A percentile compares a stretch with the other conserved stretches of the same genome.
Evolutionary conservation across 2,797 vertebrate genomes (phyloP).

Genomic region (Smutsia gigantea): DNA sequence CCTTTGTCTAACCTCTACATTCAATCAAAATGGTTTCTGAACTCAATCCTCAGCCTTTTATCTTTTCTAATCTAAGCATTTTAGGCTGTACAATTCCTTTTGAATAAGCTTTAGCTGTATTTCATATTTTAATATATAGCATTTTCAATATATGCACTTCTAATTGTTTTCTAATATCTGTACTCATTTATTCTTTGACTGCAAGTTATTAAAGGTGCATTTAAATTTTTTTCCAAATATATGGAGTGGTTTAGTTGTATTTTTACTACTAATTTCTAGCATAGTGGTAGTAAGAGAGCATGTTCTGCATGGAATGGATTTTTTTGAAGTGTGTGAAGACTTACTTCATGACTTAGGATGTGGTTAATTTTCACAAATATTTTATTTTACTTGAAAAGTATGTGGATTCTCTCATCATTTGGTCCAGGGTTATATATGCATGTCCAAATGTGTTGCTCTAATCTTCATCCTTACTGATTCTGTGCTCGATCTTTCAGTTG

Average conservation of each 20-base stretch:
- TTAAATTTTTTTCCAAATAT: not conserved
- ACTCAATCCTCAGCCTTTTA: not conserved
- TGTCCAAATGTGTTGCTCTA: not conserved
- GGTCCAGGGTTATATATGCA: not conserved
- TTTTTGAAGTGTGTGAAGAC: not conserved
- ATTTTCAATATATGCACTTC: not conserved
- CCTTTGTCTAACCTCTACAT: conserved; percentile 23
- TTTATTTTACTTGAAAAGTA: conserved; percentile 40
- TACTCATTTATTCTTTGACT: not conserved
- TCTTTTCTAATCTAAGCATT: not conserved
- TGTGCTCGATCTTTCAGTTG: not conserved
- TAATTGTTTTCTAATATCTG: not conserved
- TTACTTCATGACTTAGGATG: not conserved
- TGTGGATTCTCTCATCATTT: not conserved
- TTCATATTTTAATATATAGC: not conserved
- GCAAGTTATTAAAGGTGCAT: not conserved
- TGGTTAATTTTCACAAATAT: not conserved
- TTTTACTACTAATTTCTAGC: not conserved
- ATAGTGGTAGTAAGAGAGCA: not conserved
- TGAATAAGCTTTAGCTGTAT: not conserved
- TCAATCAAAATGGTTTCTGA: not conserved
- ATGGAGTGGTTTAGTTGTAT: not conserved
- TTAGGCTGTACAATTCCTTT: not conserved
- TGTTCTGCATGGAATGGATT: not conserved
- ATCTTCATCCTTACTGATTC: not conserved